Conservation (phyloP, 2,113 vertebrate genomes). For the Nannobrachium achirus region DNA sequence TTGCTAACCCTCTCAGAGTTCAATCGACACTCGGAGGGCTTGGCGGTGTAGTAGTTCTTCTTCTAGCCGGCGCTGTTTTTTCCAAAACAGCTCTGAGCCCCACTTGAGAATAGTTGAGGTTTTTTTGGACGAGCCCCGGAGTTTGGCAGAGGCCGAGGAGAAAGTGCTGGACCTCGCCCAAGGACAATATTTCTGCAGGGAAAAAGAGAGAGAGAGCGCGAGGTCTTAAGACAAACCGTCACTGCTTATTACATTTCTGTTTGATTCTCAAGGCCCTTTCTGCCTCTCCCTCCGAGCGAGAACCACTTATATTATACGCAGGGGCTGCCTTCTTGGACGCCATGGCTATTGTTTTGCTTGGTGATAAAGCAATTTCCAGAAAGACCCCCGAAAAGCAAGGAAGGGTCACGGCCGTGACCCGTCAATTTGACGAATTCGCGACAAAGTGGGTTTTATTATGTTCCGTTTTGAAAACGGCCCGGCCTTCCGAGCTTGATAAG, state of each 20-base stretch:
- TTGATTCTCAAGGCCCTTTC: slow-evolving; percentile 50
- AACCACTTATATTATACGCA: slow-evolving; percentile 25
- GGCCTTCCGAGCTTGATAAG: slow-evolving; percentile 7
- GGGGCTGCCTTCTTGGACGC: slow-evolving; percentile 14
- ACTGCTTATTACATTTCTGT: slow-evolving; percentile 66
- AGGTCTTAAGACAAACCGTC: slow-evolving; percentile 61
- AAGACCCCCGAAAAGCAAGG: slow-evolving; percentile 27
- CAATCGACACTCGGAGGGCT: too few relatives aligned
- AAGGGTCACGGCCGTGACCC: slow-evolving; percentile 28
- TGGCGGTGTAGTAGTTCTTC: slow-evolving; percentile 11
- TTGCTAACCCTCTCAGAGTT: slow-evolving; percentile 1
- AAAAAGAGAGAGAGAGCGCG: slow-evolving; percentile 35
- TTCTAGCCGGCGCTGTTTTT: slow-evolving; percentile 35
- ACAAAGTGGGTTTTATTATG: slow-evolving; percentile 27
- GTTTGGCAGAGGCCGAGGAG: slow-evolving; percentile 62
- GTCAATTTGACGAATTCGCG: slow-evolving; percentile 42
- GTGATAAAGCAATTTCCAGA: slow-evolving; percentile 45
- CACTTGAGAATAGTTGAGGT: slow-evolving; percentile 70
- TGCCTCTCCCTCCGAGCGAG: slow-evolving; percentile 45
- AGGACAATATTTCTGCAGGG: slow-evolving; percentile 71
- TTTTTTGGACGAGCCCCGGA: slow-evolving; percentile 54
- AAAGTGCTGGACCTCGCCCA: slow-evolving; percentile 68
- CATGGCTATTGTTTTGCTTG: slow-evolving; percentile 47
- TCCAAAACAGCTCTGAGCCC: slow-evolving; percentile 64
- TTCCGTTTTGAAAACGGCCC: slow-evolving; percentile 32